Percentiles rank a stretch among this genome's conserved stretches.
These are phyloP conservation scores for Lamellibrachia luymesi DNA, from an alignment of 1,140 invertebrate species.

Conservation along the genomic window DNA sequence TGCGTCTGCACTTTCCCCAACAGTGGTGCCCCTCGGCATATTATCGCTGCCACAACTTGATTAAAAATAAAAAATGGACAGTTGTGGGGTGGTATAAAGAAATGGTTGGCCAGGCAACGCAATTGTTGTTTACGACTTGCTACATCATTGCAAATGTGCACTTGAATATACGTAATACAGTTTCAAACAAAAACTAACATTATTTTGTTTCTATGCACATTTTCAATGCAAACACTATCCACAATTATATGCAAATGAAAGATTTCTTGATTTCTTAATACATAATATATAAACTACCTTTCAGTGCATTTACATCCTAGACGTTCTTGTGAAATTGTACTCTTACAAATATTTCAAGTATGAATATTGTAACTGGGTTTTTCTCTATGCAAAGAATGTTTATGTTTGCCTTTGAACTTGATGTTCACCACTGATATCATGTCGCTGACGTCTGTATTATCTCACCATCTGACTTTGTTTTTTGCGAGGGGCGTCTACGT, in stretches of 20 bases:
- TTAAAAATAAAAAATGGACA: background rate
- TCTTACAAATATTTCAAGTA: background rate
- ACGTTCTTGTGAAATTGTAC: too few relatives aligned
- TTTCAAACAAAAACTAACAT: too few relatives aligned
- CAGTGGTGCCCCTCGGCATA: background rate
- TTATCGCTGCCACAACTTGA: too few relatives aligned
- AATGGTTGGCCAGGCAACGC: background rate
- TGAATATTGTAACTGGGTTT: background rate
- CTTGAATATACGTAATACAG: too few relatives aligned
- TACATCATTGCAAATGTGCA: too few relatives aligned
- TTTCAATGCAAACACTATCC: too few relatives aligned
- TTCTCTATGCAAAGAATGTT: background rate
- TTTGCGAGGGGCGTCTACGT: constrained; percentile 7
- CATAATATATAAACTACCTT: too few relatives aligned
- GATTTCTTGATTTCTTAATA: too few relatives aligned
- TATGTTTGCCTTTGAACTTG: too few relatives aligned
- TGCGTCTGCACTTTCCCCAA: background rate
- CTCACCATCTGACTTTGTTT: constrained; percentile 18
- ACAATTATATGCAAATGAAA: background rate
- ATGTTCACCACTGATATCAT: background rate
- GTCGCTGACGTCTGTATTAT: background rate
- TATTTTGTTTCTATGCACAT: too few relatives aligned
- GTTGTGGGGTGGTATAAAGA: background rate
- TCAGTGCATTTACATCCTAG: too few relatives aligned
- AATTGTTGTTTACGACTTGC: too few relatives aligned